A percentile compares a stretch with the other conserved stretches of the same genome.
phyloP scores from a whole-genome alignment of 2,113 vertebrate species.

The Epinephelus lanceolatus region DNA sequence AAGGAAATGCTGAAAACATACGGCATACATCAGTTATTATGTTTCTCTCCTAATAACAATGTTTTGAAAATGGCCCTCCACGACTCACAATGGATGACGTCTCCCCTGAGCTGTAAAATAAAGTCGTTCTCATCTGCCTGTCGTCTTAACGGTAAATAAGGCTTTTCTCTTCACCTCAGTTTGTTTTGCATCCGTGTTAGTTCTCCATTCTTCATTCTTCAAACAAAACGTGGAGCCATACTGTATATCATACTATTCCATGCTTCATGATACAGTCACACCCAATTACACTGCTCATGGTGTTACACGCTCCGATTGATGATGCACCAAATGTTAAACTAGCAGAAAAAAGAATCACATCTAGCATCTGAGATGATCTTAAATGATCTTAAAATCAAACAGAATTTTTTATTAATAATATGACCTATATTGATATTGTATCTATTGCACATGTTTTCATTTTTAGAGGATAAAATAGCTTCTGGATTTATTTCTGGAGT shows the following conservation, averaged over 20 bases:
- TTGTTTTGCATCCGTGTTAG: slow-evolving; percentile 3
- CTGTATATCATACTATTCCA: background rate
- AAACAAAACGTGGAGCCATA: slow-evolving; percentile 2
- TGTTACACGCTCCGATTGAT: slow-evolving; percentile 6
- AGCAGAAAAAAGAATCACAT: background rate
- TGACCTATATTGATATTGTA: too few relatives aligned
- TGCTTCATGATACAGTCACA: slow-evolving; percentile 13
- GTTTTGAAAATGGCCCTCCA: slow-evolving; percentile 15
- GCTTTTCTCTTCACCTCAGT: background rate
- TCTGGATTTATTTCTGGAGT: too few relatives aligned
- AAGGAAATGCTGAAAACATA: slow-evolving; percentile 56
- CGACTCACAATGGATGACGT: slow-evolving; percentile 10
- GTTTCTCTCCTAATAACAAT: slow-evolving; percentile 17
- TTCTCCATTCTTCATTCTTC: slow-evolving; percentile 11
- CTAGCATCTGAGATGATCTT: background rate
- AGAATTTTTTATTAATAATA: too few relatives aligned
- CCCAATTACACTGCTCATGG: slow-evolving; percentile 9
- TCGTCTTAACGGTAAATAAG: slow-evolving; percentile 11
- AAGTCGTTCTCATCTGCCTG: slow-evolving; percentile 11
- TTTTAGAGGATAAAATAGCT: too few relatives aligned
- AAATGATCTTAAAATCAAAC: background rate
- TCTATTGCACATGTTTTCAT: too few relatives aligned
- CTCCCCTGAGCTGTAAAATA: slow-evolving; percentile 40
- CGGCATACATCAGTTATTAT: slow-evolving; percentile 24
- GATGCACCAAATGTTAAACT: background rate